phyloP scores from a whole-genome alignment of 2,888 invertebrate species.

The Limnephilus lunatus region DNA sequence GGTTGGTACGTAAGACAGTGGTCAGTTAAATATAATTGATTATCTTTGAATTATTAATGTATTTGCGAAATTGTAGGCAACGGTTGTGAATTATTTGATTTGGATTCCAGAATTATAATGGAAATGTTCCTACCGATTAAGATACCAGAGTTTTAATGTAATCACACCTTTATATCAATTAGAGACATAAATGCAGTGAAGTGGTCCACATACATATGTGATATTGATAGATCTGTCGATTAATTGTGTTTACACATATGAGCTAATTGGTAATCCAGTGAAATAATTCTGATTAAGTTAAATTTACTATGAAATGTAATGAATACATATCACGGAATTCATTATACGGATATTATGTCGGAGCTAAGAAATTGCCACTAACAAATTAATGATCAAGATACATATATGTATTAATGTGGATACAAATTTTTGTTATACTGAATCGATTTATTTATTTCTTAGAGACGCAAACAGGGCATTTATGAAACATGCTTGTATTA shows the following conservation, averaged over 20 bases:
- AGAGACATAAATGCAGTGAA: neutral
- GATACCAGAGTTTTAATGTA: neutral
- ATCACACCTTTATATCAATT: neutral
- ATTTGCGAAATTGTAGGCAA: neutral
- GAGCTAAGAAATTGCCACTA: too few relatives aligned
- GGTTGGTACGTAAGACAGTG: neutral
- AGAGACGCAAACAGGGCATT: too few relatives aligned
- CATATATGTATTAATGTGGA: too few relatives aligned
- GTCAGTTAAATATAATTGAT: neutral
- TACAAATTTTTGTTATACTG: too few relatives aligned
- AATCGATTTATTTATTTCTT: too few relatives aligned
- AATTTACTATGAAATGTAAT: neutral
- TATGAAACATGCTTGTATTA: too few relatives aligned
- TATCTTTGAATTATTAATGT: neutral
- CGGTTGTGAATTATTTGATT: neutral
- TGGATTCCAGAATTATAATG: neutral
- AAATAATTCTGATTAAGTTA: neutral
- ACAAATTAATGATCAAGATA: too few relatives aligned
- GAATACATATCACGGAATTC: neutral
- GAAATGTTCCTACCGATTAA: too few relatives aligned
- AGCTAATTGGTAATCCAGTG: neutral
- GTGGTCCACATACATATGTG: too few relatives aligned
- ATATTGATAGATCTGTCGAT: too few relatives aligned
- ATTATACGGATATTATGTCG: neutral
- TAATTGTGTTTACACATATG: neutral